phyloP scores from a whole-genome alignment of 2,888 invertebrate genomes.

The Mythimna ferrago region DNA sequence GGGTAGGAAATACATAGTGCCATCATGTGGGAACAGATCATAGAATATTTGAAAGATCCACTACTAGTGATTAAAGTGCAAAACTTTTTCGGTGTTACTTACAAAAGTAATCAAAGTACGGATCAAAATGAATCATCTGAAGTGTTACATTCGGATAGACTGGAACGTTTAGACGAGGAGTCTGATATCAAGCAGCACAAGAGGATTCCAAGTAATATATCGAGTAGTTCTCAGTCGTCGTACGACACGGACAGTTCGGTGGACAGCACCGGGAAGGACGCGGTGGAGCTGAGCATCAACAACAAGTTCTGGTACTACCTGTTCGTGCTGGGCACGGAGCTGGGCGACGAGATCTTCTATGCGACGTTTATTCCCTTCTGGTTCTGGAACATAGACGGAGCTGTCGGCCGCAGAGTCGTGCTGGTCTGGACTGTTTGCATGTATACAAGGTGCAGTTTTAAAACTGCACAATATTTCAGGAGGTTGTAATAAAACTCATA shows the following conservation, averaged over 20 bases:
- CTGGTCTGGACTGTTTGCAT: slow-evolving; percentile 95
- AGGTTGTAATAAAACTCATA: no score
- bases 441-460: no score
- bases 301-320: slow-evolving; percentile 96
- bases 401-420: slow-evolving; percentile 95
- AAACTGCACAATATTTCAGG: no score
- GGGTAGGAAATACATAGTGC: slow-evolving; percentile 21
- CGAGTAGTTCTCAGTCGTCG: slow-evolving; percentile 83
- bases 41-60: slow-evolving; percentile 94
- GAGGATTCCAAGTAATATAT: slow-evolving; percentile 82
- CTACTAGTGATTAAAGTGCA: slow-evolving; percentile 95
- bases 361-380: slow-evolving; percentile 97
- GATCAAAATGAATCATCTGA: slow-evolving; percentile 73
- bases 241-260: slow-evolving; percentile 82
- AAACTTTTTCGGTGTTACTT: slow-evolving; percentile 94
- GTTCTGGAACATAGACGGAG: slow-evolving; percentile 98
- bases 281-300: slow-evolving; percentile 89
- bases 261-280: slow-evolving; percentile 78
- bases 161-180: slow-evolving; percentile 72
- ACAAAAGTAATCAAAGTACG: slow-evolving; percentile 76
- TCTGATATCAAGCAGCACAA: slow-evolving; percentile 79
- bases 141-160: slow-evolving; percentile 77
- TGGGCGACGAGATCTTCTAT: slow-evolving; percentile 98
- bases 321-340: slow-evolving; percentile 95
- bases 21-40: slow-evolving; percentile 85